Base-by-base conservation (phyloP, 2,797 vertebrate genomes). In the Sebastolobus altivelis region DNA sequence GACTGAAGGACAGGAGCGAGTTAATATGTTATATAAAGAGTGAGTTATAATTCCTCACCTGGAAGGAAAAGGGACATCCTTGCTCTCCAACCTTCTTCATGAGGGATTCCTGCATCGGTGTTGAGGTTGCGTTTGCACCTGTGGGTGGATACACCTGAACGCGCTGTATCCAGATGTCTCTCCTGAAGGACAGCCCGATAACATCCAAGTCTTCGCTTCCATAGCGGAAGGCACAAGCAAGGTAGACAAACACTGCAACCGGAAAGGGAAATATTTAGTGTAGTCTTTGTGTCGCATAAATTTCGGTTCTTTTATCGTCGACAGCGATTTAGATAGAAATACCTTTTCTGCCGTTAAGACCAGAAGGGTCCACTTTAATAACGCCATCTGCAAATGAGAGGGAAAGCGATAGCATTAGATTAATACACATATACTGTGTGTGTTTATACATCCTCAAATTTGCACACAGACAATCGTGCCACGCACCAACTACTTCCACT, bases 181-280 rank as follows among this genome's bases (percentile, higher is more conserved):
- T 98, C 79, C 95, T 94, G 93, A 97, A 98, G 74, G 95, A 97
- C 89, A 99, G 63, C 1, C 97, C 97, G 0, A 98, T 97, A 12
- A 99, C 96, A 1, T 97, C 97, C 84, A 99, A 89, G 89, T 99
- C 97, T 0, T 99, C 97, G 2, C 95, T 96, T 77, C 97, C 97
- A 7, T 98, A 98, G 83, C 95, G 96, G 84, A 99, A 99, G 2
- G 96, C 97, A 71, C 97, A 98, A 1, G 96, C 96, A 75, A 99
- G 91, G 0, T 94, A 96, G 86, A 97, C 96, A 0, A 93, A 98
- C 37, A 98, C 98, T 98, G 89, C n/a, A 81, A 63, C 33, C 33
- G 46, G 78, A 62, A 82, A 65, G 65, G 2, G 9, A 65, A 2
- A 27, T 12, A 8, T 56, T 76, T 25, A n/a, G 11, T 59, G 74